Percentiles rank a stretch among this genome's conserved stretches.
Conservation (phyloP, 2,888 invertebrate species). For the Unio pictorum region DNA sequence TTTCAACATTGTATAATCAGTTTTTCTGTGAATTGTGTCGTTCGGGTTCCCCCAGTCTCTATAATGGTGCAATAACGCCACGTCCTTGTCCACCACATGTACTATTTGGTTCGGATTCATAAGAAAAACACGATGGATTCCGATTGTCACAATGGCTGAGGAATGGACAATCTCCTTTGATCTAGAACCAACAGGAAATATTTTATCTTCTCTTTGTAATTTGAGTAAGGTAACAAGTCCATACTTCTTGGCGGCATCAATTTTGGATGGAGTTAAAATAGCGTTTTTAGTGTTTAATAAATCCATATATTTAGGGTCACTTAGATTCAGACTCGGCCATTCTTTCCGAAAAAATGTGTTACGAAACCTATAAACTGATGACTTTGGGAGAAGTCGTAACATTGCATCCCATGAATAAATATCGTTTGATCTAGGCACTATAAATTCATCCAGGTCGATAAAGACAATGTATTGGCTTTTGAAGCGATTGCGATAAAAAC, state of each 20-base stretch:
- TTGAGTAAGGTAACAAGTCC: conserved; percentile 48
- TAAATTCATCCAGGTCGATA: conserved; percentile 68
- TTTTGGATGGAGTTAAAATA: conserved; percentile 21
- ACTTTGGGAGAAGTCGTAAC: conserved; percentile 11
- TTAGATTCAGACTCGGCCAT: conserved; percentile 32
- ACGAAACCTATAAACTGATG: conserved; percentile 30
- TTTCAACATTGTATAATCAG: conserved; percentile 24
- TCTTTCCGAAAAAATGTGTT: conserved; percentile 57
- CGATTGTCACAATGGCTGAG: conserved; percentile 31
- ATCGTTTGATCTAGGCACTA: conserved; percentile 52
- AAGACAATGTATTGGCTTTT: conserved; percentile 57
- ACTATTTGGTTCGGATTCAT: conserved; percentile 8
- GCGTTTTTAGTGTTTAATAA: not conserved
- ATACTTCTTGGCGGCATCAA: conserved; percentile 28
- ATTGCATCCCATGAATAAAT: conserved; percentile 46
- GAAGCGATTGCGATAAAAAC: conserved; percentile 59
- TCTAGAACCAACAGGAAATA: conserved; percentile 30
- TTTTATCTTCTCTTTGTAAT: conserved; percentile 35
- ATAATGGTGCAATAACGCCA: conserved; percentile 55
- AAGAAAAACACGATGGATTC: conserved; percentile 51
- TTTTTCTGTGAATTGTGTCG: conserved; percentile 13
- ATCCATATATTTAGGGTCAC: too few relatives aligned
- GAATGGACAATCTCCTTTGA: conserved; percentile 57
- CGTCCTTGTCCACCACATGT: conserved; percentile 11
- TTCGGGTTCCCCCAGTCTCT: conserved; percentile 43